Conservation (phyloP, 2,113 vertebrate genomes). For the Piaya cayana region DNA sequence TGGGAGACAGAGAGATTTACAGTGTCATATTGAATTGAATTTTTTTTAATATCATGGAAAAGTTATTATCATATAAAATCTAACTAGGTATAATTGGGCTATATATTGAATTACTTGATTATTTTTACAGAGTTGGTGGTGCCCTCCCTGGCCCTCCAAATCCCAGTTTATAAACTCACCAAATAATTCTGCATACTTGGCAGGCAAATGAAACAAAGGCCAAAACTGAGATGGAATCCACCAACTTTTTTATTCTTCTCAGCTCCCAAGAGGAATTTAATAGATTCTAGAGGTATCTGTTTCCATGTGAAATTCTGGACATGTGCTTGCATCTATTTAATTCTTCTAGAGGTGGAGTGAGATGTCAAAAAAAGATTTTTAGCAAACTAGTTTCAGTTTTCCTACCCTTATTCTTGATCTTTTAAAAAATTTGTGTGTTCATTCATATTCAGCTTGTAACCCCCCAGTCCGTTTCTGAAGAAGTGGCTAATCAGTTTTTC, state of each 20-base stretch:
- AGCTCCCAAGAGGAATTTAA: background rate
- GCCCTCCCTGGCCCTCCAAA: background rate
- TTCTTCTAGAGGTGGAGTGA: background rate
- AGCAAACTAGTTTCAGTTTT: background rate
- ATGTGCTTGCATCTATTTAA: background rate
- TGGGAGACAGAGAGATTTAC: background rate
- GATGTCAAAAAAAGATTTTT: background rate
- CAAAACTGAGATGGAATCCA: background rate
- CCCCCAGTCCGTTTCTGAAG: background rate
- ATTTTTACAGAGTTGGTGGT: background rate
- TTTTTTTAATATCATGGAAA: background rate
- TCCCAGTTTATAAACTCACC: background rate
- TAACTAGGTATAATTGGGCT: background rate
- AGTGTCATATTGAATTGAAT: background rate
- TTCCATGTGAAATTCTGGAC: background rate
- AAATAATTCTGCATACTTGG: background rate
- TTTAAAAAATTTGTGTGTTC: background rate
- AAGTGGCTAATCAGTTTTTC: background rate
- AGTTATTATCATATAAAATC: background rate
- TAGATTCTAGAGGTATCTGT: background rate
- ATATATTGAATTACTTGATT: background rate
- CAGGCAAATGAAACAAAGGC: background rate
- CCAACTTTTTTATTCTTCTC: background rate
- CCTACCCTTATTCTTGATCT: background rate
- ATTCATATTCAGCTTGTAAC: background rate